Evolutionary conservation across 2,113 vertebrate genomes (phyloP).

Genomic region (Spilogale gracilis): DNA sequence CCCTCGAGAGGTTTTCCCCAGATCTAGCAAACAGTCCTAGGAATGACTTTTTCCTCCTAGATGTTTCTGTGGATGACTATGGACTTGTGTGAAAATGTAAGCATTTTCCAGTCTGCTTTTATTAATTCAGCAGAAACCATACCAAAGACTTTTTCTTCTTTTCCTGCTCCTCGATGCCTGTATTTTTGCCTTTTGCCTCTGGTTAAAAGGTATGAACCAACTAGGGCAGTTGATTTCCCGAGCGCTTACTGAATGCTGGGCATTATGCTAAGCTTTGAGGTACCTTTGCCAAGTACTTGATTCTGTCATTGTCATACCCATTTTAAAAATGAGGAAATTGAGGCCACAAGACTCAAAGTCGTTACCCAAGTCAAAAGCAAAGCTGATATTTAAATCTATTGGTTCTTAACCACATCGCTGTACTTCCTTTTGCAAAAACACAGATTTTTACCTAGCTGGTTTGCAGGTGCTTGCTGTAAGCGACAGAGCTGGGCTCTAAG

Average conservation of each 20-base stretch:
- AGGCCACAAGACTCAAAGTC: neutral
- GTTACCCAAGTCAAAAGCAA: neutral
- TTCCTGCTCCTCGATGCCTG: neutral
- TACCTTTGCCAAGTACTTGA: neutral
- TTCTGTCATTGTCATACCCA: neutral
- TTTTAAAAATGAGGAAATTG: constrained; percentile 1
- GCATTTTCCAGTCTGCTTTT: neutral
- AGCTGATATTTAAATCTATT: neutral
- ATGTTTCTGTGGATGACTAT: neutral
- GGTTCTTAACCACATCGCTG: neutral
- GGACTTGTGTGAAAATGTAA: neutral
- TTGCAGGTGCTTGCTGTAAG: neutral
- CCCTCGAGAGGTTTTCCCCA: neutral
- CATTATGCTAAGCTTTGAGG: neutral
- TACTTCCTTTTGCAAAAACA: neutral
- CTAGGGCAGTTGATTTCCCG: neutral
- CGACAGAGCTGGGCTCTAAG: neutral
- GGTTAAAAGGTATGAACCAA: neutral
- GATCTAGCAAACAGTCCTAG: neutral
- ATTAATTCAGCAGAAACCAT: neutral
- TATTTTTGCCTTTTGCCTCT: constrained; percentile 24
- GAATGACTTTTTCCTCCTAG: neutral
- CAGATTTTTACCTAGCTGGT: neutral
- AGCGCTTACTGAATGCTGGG: neutral
- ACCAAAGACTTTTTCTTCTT: neutral